A percentile compares a stretch with the other conserved stretches of the same genome.
These are phyloP conservation scores for Heterotilapia buettikoferi DNA, from an alignment of 2,113 vertebrate species.

Conservation along the genomic window DNA sequence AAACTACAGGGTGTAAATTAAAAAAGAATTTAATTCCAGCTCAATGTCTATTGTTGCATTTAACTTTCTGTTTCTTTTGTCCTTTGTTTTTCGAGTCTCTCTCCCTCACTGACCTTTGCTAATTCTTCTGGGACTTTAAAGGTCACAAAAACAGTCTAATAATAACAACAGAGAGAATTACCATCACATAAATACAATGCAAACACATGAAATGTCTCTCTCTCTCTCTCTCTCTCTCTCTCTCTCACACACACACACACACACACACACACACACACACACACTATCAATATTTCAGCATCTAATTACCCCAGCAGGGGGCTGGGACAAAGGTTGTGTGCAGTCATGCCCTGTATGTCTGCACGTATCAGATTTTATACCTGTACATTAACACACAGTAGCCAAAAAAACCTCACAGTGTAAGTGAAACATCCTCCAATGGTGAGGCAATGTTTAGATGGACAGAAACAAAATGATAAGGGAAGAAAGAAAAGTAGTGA, in stretches of 20 bases:
- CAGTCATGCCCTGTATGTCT: background rate
- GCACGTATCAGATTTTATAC: conserved; percentile 2
- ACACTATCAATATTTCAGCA: conserved; percentile 65
- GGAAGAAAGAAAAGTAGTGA: background rate
- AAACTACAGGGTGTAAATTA: background rate
- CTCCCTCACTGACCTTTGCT: background rate
- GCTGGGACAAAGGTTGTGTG: conserved; percentile 49
- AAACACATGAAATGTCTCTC: background rate
- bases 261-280: background rate
- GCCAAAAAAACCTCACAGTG: background rate
- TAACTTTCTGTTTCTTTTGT: background rate
- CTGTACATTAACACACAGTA: background rate
- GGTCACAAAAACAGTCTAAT: background rate
- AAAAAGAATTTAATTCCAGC: background rate
- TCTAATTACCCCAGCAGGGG: conserved; percentile 61
- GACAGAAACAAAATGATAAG: background rate
- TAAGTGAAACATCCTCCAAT: background rate
- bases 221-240: background rate
- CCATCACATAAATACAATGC: background rate
- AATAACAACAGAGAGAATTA: background rate
- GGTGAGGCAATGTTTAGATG: fast-evolving
- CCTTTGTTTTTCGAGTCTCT: background rate
- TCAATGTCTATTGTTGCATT: background rate
- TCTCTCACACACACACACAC: background rate
- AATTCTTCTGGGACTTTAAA: background rate